Conservation (phyloP, 2,113 vertebrate species). For the Gambusia affinis region DNA sequence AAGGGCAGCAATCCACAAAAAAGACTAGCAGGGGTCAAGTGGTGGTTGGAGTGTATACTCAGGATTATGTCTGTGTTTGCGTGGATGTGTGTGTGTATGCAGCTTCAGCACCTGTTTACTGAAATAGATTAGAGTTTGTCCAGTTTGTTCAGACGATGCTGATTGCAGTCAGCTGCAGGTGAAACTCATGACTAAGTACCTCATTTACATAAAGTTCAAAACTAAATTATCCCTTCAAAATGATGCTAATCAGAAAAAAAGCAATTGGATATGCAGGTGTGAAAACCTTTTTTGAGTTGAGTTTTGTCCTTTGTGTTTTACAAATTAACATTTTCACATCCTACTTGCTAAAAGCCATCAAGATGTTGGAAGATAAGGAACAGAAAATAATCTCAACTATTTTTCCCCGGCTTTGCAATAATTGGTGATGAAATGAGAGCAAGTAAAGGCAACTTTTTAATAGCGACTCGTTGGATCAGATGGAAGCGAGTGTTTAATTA, state of each 20-base stretch:
- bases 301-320: neutral
- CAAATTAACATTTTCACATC: neutral
- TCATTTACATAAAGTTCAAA: neutral
- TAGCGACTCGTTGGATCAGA: slow-evolving; percentile 3
- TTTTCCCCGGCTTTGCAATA: neutral
- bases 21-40: neutral
- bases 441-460: slow-evolving; percentile 14
- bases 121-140: neutral
- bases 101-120: neutral
- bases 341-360: neutral
- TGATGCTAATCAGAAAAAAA: neutral
- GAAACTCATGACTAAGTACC: neutral
- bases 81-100: neutral
- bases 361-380: neutral
- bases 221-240: no score
- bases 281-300: neutral
- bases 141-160: neutral
- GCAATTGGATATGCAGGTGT: neutral
- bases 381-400: neutral
- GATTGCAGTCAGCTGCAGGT: neutral
- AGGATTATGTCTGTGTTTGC: neutral
- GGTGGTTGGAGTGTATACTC: neutral
- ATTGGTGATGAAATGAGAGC: neutral
- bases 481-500: slow-evolving; percentile 7
- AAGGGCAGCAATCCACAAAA: neutral